These are phyloP conservation scores for Delichon dasypus DNA, from an alignment of 2,797 vertebrate genomes.

Conservation along the genomic window DNA sequence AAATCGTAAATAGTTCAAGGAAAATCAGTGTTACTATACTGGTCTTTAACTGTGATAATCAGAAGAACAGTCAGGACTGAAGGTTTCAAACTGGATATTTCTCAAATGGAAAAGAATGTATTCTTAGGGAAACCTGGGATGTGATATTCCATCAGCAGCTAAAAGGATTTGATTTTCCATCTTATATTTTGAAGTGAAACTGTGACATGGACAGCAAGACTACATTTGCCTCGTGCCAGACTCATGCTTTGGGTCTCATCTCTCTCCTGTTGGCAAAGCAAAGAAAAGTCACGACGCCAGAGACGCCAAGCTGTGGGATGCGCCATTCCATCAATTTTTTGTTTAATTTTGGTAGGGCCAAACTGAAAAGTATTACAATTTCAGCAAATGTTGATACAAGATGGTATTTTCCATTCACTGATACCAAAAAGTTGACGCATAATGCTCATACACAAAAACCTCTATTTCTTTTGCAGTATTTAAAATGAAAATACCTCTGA, in stretches of 20 bases:
- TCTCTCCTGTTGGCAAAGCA: not conserved
- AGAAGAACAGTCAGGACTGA: not conserved
- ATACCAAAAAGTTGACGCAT: not conserved
- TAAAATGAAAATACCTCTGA: constrained; percentile 10
- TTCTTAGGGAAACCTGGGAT: not conserved
- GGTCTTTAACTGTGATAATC: not conserved
- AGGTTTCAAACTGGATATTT: not conserved
- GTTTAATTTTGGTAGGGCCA: not conserved
- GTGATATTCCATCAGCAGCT: not conserved
- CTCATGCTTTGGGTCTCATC: not conserved
- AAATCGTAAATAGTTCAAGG: not conserved
- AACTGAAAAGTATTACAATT: not conserved
- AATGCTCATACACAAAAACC: constrained; percentile 18
- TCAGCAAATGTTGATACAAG: not conserved
- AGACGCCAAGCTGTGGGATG: not conserved
- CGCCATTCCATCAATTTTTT: not conserved
- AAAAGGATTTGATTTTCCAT: not conserved
- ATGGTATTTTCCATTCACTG: not conserved
- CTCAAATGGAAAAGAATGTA: not conserved
- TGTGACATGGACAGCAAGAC: not conserved
- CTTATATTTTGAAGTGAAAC: not conserved
- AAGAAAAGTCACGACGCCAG: not conserved
- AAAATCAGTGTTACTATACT: not conserved
- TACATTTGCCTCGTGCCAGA: not conserved
- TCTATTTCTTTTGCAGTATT: not conserved